Evolutionary conservation across 2,113 vertebrate genomes (phyloP), one percentile per base, ranked within the genome.

Genomic region (Sterna hirundo): DNA sequence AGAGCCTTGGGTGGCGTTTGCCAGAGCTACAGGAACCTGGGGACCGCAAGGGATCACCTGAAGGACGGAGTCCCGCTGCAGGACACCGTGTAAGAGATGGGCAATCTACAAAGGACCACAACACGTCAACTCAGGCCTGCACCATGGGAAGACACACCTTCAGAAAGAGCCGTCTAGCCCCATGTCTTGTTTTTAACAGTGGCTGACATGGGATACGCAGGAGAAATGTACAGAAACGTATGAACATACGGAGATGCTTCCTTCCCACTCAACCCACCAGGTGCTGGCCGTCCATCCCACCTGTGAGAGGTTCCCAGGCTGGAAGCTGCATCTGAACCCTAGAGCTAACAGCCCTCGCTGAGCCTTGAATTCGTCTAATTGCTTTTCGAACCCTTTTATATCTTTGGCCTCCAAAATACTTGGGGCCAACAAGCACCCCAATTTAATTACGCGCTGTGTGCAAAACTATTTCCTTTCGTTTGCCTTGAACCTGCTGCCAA

Each of bases 381-480:
- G 36, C 61, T 84, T 84, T 91, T 25, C 70, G 40, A 83, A 64
- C 61, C 61, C 34, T 79, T 69, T 62, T 46, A 44, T 49, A 88
- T 36, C 72, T 75, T 79, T 52, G 60, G 47, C 49, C 60, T 87
- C 78, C 72, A 83, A 68, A 74, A 74, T 4, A 46, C n/a, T n/a
- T 32, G 29, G 79, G 64, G 72, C 55, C 61, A 75, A 57, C 34
- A 17, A 79, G 66, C 23, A 57, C 60, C 47, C 32, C 32, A 27
- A 6, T 58, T 91, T 69, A 83, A 69, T 88, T 62, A 88, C 0
- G 1, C 25, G 9, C 42, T 12, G 8, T 32, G 42, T 75, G 84
- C 58, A 88, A 88, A 94, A 75, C 32, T n/a, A 72, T 78, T 79
- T 79, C 78, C 88, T 74, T 66, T 79, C 64, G 47, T 88, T 79